Evolutionary conservation across 1,140 invertebrate genomes (phyloP).

Genomic region (Trissolcus basalis): DNA sequence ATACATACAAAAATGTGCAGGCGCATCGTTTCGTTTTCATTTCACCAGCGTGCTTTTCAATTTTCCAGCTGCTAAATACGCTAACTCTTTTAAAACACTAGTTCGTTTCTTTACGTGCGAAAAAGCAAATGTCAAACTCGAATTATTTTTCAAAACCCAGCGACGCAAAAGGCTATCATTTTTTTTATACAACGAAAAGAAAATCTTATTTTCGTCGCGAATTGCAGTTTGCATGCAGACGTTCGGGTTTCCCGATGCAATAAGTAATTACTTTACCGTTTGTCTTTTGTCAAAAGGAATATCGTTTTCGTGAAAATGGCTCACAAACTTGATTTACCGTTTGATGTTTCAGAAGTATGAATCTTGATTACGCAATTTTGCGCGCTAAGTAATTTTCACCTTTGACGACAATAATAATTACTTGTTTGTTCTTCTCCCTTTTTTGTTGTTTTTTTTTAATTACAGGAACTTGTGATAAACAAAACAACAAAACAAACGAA

Average conservation of each 20-base stretch:
- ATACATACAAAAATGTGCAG: conserved; percentile 20
- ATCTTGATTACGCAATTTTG: conserved; percentile 16
- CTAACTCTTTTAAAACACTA: neutral
- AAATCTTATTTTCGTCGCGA: too few relatives aligned
- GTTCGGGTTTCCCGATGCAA: neutral
- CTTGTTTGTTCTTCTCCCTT: too few relatives aligned
- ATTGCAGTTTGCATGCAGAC: neutral
- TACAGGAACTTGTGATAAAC: too few relatives aligned
- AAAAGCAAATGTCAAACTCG: too few relatives aligned
- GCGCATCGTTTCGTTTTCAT: conserved; percentile 7
- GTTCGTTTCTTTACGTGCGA: too few relatives aligned
- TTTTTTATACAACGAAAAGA: too few relatives aligned
- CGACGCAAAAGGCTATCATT: too few relatives aligned
- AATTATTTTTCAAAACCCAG: too few relatives aligned
- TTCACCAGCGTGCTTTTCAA: conserved; percentile 6
- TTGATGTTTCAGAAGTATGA: conserved; percentile 22
- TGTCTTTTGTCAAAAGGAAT: conserved; percentile 35
- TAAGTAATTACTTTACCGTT: conserved; percentile 31
- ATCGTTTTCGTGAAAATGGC: conserved; percentile 35
- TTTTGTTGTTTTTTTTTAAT: neutral
- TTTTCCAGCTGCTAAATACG: conserved; percentile 25
- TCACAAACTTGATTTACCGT: conserved; percentile 26
- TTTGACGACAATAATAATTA: neutral
- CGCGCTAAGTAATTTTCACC: conserved; percentile 1
- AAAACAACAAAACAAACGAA: too few relatives aligned